A percentile compares a stretch with the other conserved stretches of the same genome.
These are phyloP conservation scores for Halesus radiatus DNA, from an alignment of 1,140 invertebrate genomes.

Conservation along the genomic window DNA sequence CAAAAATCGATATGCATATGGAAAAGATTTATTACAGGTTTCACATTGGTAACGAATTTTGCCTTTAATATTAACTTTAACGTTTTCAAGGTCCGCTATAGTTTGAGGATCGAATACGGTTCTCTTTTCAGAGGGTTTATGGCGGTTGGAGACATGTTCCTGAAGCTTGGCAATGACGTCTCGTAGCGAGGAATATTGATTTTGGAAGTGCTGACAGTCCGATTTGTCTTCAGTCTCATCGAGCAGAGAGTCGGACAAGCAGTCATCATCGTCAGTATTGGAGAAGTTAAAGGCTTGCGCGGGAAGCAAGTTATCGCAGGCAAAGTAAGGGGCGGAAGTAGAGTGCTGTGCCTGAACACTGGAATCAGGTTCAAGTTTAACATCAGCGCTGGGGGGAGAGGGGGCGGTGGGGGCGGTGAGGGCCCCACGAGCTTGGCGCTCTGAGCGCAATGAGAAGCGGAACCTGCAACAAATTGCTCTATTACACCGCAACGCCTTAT, in stretches of 20 bases:
- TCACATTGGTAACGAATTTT: slow-evolving; percentile 64
- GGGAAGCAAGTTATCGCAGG: neutral
- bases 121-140: slow-evolving; percentile 16
- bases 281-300: neutral
- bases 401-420: neutral
- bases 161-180: slow-evolving; percentile 14
- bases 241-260: neutral
- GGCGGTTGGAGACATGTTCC: slow-evolving; percentile 31
- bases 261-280: neutral
- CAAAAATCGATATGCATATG: slow-evolving; percentile 45
- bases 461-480: slow-evolving; percentile 43
- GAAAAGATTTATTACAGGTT: slow-evolving; percentile 50
- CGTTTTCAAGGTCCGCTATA: slow-evolving; percentile 60
- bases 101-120: slow-evolving; percentile 47
- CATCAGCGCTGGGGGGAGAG: slow-evolving; percentile 13
- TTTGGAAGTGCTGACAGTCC: neutral
- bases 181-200: slow-evolving; percentile 1
- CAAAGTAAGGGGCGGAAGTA: neutral
- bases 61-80: slow-evolving; percentile 66
- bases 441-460: slow-evolving; percentile 29
- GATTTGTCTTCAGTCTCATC: slow-evolving; percentile 34
- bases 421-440: slow-evolving; percentile 17
- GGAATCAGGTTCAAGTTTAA: slow-evolving; percentile 33
- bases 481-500: slow-evolving; percentile 23
- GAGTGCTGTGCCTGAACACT: neutral